Percentiles rank a stretch among this genome's conserved stretches.
Evolutionary conservation across 2,797 vertebrate genomes (phyloP).

Genomic region (Darevskia mixta): DNA sequence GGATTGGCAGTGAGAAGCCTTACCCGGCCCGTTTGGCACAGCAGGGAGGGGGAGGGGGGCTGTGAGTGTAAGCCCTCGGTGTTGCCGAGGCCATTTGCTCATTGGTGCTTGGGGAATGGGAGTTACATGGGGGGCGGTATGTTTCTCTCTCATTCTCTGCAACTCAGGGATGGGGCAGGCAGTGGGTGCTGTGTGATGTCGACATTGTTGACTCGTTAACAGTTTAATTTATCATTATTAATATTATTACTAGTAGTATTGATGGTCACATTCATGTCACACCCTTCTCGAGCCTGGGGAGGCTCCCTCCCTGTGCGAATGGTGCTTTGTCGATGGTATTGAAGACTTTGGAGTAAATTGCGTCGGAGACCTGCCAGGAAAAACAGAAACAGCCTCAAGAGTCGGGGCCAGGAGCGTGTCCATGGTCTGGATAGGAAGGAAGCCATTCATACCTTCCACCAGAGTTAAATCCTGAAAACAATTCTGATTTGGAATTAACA

Average conservation of each 20-base stretch:
- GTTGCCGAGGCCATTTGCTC: conserved; percentile 17
- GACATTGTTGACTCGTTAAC: conserved; percentile 25
- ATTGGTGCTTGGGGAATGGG: not conserved
- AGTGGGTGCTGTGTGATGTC: conserved; percentile 46
- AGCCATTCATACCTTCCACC: not conserved
- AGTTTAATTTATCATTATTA: conserved; percentile 42
- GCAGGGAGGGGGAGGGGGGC: not conserved
- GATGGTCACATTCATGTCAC: conserved; percentile 43
- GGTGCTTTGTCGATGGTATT: conserved; percentile 69
- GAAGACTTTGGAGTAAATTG: conserved; percentile 54
- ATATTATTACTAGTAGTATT: conserved; percentile 48
- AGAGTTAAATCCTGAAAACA: not conserved
- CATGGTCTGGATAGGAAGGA: too few relatives aligned
- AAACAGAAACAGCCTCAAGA: conserved; percentile 32
- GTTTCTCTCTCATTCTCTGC: conserved; percentile 26
- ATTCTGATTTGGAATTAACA: not conserved
- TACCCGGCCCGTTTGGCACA: not conserved
- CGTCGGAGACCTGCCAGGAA: conserved; percentile 17
- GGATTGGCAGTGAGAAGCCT: conserved; percentile 40
- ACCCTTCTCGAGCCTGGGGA: conserved; percentile 35
- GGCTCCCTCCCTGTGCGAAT: conserved; percentile 62
- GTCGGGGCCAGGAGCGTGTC: not conserved
- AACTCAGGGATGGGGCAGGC: conserved; percentile 38
- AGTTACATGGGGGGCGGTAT: not conserved
- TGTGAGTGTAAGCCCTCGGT: conserved; percentile 12